Evolutionary conservation across 2,888 invertebrate species (phyloP), one percentile per base, ranked within the genome.

Genomic region (Cryptocephalus moraei): DNA sequence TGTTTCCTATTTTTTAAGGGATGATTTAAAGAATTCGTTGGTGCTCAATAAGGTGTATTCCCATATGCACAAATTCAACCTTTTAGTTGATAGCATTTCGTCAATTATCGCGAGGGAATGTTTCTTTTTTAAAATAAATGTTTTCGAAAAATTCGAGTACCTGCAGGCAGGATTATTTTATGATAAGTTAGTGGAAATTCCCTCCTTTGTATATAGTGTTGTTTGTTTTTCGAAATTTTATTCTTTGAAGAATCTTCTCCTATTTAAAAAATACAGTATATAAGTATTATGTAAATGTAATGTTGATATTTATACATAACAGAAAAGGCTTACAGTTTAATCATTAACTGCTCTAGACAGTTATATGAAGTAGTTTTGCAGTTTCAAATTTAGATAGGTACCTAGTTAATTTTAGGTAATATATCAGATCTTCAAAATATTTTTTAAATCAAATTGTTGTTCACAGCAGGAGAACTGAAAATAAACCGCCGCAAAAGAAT

Each of bases 171-270:
- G 63, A 55, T 62, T 61, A 53, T 54, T 54, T 56, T 54, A 53
- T 54, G 55, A 46, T 50, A 51, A 53, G 49, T 44, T 52, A 50
- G 50, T 53, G 45, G 53, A 51, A 59, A 63, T 60, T 64, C 64
- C 65, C 65, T 65, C 65, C 64, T 63, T 60, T 64, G 68, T 68
- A 67, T 50, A 68, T 66, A 67, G 62, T 62, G 64, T 65, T 64
- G 59, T 65, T 62, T 61, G 54, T 58, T 60, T 58, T 67, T 65
- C 62, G 56, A 67, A 62, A 65, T 65, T 67, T 65, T 68, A 67
- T 68, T 66, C 65, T 67, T 63, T 62, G 59, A 65, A 59, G 58
- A 44, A 53, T 55, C 53, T 56, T 58, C 55, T 56, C 55, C 51
- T 57, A 55, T 52, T 51, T 51, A 47, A 52, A 56, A 51, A 50